phyloP scores from a whole-genome alignment of 2,113 vertebrate genomes.

The Manacus vitellinus region DNA sequence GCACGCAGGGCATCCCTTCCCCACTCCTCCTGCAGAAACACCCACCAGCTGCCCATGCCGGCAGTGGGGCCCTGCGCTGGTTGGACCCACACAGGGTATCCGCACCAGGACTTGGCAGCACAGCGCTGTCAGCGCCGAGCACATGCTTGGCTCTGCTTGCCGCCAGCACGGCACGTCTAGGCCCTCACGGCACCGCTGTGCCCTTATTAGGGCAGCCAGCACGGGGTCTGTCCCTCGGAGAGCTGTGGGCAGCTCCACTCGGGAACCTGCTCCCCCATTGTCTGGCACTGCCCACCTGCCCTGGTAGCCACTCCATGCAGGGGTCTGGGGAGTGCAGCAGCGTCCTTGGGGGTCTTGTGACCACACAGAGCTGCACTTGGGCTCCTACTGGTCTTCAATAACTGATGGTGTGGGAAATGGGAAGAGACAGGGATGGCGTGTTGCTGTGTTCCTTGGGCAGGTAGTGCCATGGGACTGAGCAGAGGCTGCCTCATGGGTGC shows the following conservation, averaged over 20 bases:
- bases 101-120: background rate
- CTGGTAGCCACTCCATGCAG: background rate
- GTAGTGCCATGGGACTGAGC: fast-evolving
- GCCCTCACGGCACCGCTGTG: background rate
- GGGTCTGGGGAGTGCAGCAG: background rate
- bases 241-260: background rate
- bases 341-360: fast-evolving
- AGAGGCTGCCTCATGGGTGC: background rate
- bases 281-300: fast-evolving
- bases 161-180: background rate
- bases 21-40: background rate
- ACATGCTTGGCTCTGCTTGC: background rate
- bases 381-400: fast-evolving
- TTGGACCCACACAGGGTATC: background rate
- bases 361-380: fast-evolving
- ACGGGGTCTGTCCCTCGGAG: fast-evolving
- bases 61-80: background rate
- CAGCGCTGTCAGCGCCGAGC: background rate
- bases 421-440: fast-evolving
- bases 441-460: background rate
- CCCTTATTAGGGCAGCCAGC: conserved; percentile 53
- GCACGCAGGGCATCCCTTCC: background rate
- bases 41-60: fast-evolving
- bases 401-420: background rate
- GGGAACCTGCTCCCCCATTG: background rate